These are phyloP conservation scores for Nerophis ophidion DNA, from an alignment of 2,113 vertebrate species.

Conservation along the genomic window DNA sequence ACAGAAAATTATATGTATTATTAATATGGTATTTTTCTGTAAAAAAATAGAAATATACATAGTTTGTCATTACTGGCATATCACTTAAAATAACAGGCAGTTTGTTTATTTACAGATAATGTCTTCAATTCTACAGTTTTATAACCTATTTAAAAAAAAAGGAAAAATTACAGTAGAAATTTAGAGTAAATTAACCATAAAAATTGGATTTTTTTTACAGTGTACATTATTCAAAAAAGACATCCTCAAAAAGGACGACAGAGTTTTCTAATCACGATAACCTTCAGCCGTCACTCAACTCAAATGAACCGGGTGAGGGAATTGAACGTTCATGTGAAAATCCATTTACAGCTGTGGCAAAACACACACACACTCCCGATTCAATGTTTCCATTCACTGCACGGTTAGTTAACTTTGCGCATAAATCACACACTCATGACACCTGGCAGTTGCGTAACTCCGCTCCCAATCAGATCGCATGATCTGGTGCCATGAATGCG, in stretches of 20 bases:
- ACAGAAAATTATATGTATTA: no score
- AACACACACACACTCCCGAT: background rate
- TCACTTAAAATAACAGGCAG: no score
- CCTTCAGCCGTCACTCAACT: conserved; percentile 16
- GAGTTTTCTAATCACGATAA: background rate
- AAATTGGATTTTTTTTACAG: no score
- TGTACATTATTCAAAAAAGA: background rate
- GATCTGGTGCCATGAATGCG: conserved; percentile 33
- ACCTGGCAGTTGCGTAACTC: conserved; percentile 56
- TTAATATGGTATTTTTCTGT: no score
- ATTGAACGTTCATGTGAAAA: conserved; percentile 21
- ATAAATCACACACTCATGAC: conserved; percentile 24
- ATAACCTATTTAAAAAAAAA: no score
- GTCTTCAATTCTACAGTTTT: no score
- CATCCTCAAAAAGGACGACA: background rate
- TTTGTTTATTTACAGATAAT: no score
- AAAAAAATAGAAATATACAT: no score
- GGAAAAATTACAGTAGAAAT: no score
- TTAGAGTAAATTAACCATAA: no score
- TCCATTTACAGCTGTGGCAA: conserved; percentile 20
- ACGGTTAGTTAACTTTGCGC: conserved; percentile 37
- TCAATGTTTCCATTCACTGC: conserved; percentile 39
- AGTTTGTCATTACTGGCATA: no score
- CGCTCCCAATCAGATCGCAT: conserved; percentile 32
- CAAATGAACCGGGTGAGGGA: background rate